Evolutionary conservation across 2,888 invertebrate species (phyloP), one percentile per base, ranked within the genome.

Genomic region (Spilarctia lutea): DNA sequence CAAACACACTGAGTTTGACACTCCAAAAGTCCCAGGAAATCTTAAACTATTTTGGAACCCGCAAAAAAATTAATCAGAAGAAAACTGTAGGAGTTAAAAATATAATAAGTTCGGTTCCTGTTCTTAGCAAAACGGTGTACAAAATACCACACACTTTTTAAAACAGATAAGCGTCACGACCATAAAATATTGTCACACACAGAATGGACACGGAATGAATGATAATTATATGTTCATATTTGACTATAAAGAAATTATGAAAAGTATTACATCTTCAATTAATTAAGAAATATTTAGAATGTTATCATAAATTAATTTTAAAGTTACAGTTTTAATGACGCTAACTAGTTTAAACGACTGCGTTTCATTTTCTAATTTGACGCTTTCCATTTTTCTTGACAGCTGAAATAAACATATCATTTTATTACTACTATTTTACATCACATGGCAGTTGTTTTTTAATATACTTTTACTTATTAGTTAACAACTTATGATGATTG

Each of bases 381-480:
- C 63, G 63, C 63, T 63, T 63, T 63, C 63, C 30, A 16, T 63
- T 63, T 60, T 27, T 30, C 63, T 63, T 63, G 63, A 63, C 63
- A 63, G 27, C 18, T 30, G 30, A 63, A 30, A 63, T 63, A 63
- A 63, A 63, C 63, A 63, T 63, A 30, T 63, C 63, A 30, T 0
- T 63, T 63, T 63, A 63, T 63, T 63, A 63, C 63, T 30, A 30
- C 30, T 30, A 18, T 30, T 63, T 63, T 63, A 63, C 7, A 63
- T 27, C 27, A 63, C 10, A 6, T 30, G 18, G 20, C 63, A 30
- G 60, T 60, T 16, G 30, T 30, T 63, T 52, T 60, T 27, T 13
- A 16, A 30, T 63, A 27, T 16, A 63, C 30, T 63, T 63, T 63
- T 63, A 18, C 18, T 63, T 63, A 2, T 30, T 18, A 18, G 30